Percentiles rank a stretch among this genome's conserved stretches.
Evolutionary conservation across 2,888 invertebrate species (phyloP).

Genomic region (Stenolophus ochropezus): DNA sequence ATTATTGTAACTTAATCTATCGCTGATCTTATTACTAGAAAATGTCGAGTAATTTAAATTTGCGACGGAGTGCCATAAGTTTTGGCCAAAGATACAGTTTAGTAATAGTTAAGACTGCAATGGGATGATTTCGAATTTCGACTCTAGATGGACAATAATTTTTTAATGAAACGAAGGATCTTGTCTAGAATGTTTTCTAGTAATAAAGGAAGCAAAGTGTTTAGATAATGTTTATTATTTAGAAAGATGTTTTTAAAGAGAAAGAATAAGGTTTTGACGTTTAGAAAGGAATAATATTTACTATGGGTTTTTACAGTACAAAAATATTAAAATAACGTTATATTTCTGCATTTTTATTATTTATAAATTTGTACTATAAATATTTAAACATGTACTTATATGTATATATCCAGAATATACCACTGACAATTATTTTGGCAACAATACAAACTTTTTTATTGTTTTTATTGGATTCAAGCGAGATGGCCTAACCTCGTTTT

Average conservation of each 20-base stretch:
- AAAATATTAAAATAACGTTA: conserved; percentile 46
- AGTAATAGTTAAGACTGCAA: conserved; percentile 4
- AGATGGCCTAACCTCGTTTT: conserved; percentile 32
- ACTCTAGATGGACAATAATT: conserved; percentile 42
- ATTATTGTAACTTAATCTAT: conserved; percentile 46
- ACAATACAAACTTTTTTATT: conserved; percentile 8
- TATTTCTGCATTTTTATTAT: conserved; percentile 49
- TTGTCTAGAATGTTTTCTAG: conserved; percentile 11
- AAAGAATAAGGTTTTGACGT: conserved; percentile 29
- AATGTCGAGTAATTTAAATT: background rate
- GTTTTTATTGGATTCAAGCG: conserved; percentile 17
- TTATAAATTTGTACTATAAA: conserved; percentile 50
- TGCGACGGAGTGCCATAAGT: conserved; percentile 5
- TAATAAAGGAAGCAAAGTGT: conserved; percentile 35
- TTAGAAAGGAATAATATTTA: conserved; percentile 26
- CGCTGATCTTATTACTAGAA: conserved; percentile 18
- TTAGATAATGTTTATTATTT: conserved; percentile 31
- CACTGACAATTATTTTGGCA: conserved; percentile 13
- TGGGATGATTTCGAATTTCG: conserved; percentile 20
- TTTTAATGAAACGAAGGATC: background rate
- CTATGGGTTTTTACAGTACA: conserved; percentile 56
- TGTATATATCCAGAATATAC: conserved; percentile 29
- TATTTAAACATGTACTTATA: conserved; percentile 50
- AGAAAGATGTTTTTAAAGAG: conserved; percentile 21
- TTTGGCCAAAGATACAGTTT: conserved; percentile 7